phyloP scores from a whole-genome alignment of 2,888 invertebrate species.

The Pseudoips prasinana region DNA sequence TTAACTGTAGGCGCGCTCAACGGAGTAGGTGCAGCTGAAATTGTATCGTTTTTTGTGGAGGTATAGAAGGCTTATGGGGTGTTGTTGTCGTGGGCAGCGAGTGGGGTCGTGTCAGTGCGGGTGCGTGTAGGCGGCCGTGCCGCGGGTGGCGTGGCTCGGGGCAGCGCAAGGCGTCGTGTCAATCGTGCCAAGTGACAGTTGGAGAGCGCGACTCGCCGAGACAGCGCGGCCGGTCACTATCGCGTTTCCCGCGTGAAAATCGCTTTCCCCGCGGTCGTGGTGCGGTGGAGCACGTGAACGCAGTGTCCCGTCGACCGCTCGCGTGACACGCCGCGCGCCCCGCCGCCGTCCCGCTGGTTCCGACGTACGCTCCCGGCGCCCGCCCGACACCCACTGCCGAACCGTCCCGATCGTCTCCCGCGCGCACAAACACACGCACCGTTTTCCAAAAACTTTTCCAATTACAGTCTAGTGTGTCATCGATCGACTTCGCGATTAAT shows the following conservation, averaged over 20 bases:
- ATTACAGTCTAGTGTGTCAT: slow-evolving; percentile 50
- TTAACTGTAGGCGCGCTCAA: too few relatives aligned
- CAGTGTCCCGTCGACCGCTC: slow-evolving; percentile 80
- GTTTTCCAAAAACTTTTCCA: slow-evolving; percentile 55
- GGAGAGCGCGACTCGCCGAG: slow-evolving; percentile 60
- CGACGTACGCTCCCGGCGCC: slow-evolving; percentile 61
- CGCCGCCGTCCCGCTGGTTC: slow-evolving; percentile 47
- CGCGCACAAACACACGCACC: slow-evolving; percentile 46
- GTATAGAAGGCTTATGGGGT: slow-evolving; percentile 1
- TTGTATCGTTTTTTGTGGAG: background rate
- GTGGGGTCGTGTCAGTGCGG: slow-evolving; percentile 11
- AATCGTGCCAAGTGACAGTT: slow-evolving; percentile 55
- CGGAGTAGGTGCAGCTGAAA: too few relatives aligned
- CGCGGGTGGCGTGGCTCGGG: slow-evolving; percentile 8
- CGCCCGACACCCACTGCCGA: slow-evolving; percentile 63
- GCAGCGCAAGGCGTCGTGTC: slow-evolving; percentile 18
- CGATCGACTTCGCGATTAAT: slow-evolving; percentile 50
- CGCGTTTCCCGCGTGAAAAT: slow-evolving; percentile 78
- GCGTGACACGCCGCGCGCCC: slow-evolving; percentile 74
- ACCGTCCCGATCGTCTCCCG: slow-evolving; percentile 34
- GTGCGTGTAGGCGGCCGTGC: slow-evolving; percentile 13
- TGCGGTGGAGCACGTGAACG: slow-evolving; percentile 69
- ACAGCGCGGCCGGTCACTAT: slow-evolving; percentile 74
- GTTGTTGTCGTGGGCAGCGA: slow-evolving; percentile 15
- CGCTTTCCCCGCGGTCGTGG: slow-evolving; percentile 75